A percentile compares a stretch with the other conserved stretches of the same genome.
Conservation (phyloP, 2,888 invertebrate genomes). For the Pterostichus madidus region DNA sequence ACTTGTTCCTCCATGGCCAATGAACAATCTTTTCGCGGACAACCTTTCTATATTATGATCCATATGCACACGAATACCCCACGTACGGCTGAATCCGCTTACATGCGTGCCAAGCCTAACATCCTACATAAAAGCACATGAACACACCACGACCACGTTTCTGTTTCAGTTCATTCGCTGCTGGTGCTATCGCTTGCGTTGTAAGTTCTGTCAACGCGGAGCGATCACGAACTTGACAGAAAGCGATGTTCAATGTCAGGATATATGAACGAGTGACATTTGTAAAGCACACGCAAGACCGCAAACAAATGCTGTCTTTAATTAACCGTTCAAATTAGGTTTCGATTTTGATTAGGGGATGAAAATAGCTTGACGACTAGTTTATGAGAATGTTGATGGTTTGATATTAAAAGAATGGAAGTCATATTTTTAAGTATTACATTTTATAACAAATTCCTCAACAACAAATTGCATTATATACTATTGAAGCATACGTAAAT, state of each 20-base stretch:
- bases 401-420: background rate
- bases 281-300: constrained; percentile 21
- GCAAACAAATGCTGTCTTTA: background rate
- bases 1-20: no score
- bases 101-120: no score
- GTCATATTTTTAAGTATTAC: background rate
- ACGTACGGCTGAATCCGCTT: no score
- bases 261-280: constrained; percentile 31
- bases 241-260: constrained; percentile 33
- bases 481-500: no score
- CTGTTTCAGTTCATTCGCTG: background rate
- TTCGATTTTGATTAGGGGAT: constrained; percentile 18
- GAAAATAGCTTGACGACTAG: background rate
- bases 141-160: no score
- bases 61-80: no score
- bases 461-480: no score
- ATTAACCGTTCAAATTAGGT: constrained; percentile 13
- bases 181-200: constrained; percentile 3
- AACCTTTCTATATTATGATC: no score
- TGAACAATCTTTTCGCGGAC: no score
- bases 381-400: background rate
- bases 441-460: no score
- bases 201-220: constrained; percentile 14
- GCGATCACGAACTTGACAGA: constrained; percentile 20
- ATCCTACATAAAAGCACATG: no score